Evolutionary conservation across 2,113 vertebrate species (phyloP), one percentile per base, ranked within the genome.

Genomic region (Brachypteracias leptosomus): DNA sequence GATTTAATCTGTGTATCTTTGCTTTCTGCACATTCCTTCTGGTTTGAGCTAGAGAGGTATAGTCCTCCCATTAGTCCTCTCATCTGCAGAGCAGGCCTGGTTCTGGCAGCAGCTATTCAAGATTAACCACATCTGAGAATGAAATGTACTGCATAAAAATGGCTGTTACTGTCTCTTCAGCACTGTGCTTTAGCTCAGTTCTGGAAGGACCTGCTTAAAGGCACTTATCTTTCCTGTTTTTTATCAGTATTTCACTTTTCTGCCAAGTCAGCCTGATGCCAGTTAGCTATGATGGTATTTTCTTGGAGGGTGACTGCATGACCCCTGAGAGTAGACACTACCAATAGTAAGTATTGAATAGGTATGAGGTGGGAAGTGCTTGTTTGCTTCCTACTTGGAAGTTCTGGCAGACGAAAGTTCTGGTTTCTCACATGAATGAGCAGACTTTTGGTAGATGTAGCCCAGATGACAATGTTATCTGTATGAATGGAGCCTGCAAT

Each of bases 1-100:
- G 63, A 35, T 88, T 87, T 71, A 57, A 25, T 68, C 51, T n/a
- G 22, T 76, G 36, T 67, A 18, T 83, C 87, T 83, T 72, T 74
- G 21, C 85, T 90, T 71, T 85, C 78, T 84, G 33, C 74, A 84
- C 85, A 52, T 83, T 85, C 59, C 77, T 91, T 90, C 35, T 94
- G 67, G 59, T 67, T 96, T 9, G 6, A 68, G 80, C 57, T 29
- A 36, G 47, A 72, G 38, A 90, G 65, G 31, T 81, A 28, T 22
- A 57, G 21, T 51, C 59, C 51, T 83, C 52, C 46, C n/a, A 59
- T 16, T 22, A 61, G 21, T 51, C 63, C 51, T 83, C 52, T 51
- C n/a, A 59, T 16, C 47, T 63, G 67, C 47, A 59, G 51, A 93
- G 46, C 12, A n/a, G 63, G 28, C 22, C 18, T n/a, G 20, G 42